Conservation (phyloP, 2,797 vertebrate species). For the Enteromius unitaeniatus region DNA sequence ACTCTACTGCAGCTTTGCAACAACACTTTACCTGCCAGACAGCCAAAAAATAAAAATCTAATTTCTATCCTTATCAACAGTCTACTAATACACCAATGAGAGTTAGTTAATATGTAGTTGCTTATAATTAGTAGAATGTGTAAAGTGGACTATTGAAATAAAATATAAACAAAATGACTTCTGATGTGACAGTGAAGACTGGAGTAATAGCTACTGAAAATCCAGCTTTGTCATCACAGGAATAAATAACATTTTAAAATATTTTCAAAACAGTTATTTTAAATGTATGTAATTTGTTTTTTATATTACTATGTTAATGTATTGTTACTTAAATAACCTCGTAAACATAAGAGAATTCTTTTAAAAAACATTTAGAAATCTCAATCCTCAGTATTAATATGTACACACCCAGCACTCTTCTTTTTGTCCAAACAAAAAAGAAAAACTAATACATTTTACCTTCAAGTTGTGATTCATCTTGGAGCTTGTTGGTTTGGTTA, state of each 20-base stretch:
- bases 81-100: no score
- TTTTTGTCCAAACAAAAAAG: neutral
- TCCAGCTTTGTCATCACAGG: no score
- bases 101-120: no score
- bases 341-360: neutral
- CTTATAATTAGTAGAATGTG: no score
- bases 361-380: neutral
- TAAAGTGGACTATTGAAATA: no score
- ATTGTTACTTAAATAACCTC: neutral
- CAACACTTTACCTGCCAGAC: constrained; percentile 64
- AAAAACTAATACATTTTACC: neutral
- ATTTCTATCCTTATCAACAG: no score
- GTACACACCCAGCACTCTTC: neutral
- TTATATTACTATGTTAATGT: no score
- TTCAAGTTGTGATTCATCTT: neutral
- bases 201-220: neutral
- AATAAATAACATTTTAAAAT: no score
- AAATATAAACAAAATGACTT: no score
- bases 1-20: constrained; percentile 46
- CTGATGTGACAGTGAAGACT: no score
- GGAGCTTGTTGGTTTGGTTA: neutral
- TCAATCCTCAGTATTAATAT: neutral
- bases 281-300: no score
- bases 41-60: neutral
- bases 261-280: no score